phyloP scores from a whole-genome alignment of 2,888 invertebrate genomes.

The Candidula unifasciata region DNA sequence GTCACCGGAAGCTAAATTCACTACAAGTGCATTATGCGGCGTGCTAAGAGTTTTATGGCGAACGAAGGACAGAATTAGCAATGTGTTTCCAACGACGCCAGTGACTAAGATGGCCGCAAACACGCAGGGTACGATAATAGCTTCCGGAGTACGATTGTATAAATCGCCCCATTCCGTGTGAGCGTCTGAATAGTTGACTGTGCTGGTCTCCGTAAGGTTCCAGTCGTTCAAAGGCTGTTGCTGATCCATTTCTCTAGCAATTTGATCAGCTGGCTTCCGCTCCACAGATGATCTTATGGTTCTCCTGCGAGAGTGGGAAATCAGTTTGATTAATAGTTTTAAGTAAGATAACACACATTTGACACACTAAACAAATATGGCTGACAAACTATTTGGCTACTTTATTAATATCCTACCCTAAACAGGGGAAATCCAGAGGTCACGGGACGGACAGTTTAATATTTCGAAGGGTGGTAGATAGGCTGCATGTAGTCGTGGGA shows the following conservation, averaged over 20 bases:
- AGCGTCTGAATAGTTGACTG: conserved; percentile 32
- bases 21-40: conserved; percentile 58
- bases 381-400: no score
- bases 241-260: background rate
- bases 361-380: no score
- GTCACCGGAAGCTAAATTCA: conserved; percentile 60
- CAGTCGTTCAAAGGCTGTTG: background rate
- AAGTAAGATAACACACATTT: background rate
- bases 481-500: no score
- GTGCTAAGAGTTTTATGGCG: conserved; percentile 55
- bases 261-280: background rate
- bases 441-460: no score
- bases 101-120: conserved; percentile 57
- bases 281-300: background rate
- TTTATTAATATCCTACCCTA: no score
- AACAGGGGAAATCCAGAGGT: no score
- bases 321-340: background rate
- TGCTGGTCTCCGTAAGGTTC: conserved; percentile 23
- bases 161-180: background rate
- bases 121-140: conserved; percentile 56
- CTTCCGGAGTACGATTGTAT: conserved; percentile 47
- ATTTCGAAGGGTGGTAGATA: no score
- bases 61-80: conserved; percentile 56
- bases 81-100: conserved; percentile 58
- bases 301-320: background rate